These are phyloP conservation scores for Neodiprion fabricii DNA, from an alignment of 1,140 invertebrate species.

Conservation along the genomic window DNA sequence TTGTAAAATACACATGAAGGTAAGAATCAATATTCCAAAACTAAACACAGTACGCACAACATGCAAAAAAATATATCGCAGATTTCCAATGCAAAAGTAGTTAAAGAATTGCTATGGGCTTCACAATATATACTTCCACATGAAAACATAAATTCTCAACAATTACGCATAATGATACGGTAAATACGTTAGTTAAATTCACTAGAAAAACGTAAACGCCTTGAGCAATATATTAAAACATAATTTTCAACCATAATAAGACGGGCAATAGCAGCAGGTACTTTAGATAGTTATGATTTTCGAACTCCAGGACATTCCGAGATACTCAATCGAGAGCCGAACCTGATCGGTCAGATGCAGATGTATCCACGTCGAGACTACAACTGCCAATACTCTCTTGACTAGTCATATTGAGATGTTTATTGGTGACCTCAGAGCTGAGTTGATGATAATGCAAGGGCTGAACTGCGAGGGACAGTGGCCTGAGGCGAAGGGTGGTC, in stretches of 20 bases:
- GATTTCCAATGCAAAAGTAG: too few species aligned
- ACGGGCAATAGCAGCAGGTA: not conserved
- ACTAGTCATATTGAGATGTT: slow-evolving; percentile 60
- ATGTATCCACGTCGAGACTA: slow-evolving; percentile 80
- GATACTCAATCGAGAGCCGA: slow-evolving; percentile 28
- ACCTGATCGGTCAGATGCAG: slow-evolving; percentile 83
- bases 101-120: too few species aligned
- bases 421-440: slow-evolving; percentile 43
- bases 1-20: too few species aligned
- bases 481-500: slow-evolving; percentile 47
- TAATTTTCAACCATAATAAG: not conserved
- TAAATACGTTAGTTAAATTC: not conserved
- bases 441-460: slow-evolving; percentile 56
- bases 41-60: too few species aligned
- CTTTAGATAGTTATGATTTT: not conserved
- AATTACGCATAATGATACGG: not conserved
- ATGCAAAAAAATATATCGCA: too few species aligned
- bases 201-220: not conserved
- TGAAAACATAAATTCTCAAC: not conserved
- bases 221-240: not conserved
- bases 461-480: slow-evolving; percentile 55
- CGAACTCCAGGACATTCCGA: not conserved
- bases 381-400: slow-evolving; percentile 77
- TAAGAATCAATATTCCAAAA: too few species aligned
- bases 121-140: too few species aligned